Conservation (phyloP, 2,888 invertebrate species). For the Orthosia gracilis region DNA sequence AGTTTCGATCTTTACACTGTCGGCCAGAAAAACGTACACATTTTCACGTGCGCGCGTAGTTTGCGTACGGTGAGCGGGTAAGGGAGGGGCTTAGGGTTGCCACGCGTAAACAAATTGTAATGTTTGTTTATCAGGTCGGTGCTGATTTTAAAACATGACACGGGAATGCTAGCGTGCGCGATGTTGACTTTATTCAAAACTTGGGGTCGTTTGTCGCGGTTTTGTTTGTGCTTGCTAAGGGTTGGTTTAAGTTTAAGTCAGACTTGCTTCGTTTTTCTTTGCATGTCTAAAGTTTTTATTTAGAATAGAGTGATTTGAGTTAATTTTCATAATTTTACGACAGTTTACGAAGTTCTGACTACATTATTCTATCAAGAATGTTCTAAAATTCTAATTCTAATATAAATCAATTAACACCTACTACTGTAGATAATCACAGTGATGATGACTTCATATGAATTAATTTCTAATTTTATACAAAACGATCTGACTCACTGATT, state of each 20-base stretch:
- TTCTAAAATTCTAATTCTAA: conserved; percentile 4
- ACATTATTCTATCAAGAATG: not conserved
- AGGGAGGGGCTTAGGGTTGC: conserved; percentile 30
- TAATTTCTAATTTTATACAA: conserved; percentile 19
- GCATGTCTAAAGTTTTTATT: not conserved
- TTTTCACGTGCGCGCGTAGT: conserved; percentile 49
- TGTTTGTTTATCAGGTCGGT: conserved; percentile 4
- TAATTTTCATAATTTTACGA: not conserved
- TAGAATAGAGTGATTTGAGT: not conserved
- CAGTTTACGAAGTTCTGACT: not conserved
- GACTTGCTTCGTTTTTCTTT: not conserved
- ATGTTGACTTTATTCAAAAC: conserved; percentile 28
- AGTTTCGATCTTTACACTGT: conserved; percentile 71
- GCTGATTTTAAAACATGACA: conserved; percentile 35
- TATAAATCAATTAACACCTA: conserved; percentile 44
- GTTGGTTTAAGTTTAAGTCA: conserved; percentile 2
- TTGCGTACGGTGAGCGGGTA: not conserved
- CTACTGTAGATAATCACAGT: conserved; percentile 16
- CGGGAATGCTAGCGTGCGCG: conserved; percentile 16
- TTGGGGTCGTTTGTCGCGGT: not conserved
- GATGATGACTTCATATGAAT: conserved; percentile 41
- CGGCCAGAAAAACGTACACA: conserved; percentile 67
- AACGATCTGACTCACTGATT: conserved; percentile 41
- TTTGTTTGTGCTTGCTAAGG: conserved; percentile 18
- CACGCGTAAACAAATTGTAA: conserved; percentile 20